Percentiles rank a stretch among this genome's conserved stretches.
Evolutionary conservation across 2,888 invertebrate species (phyloP).

Genomic region (Pseudeuparius sepicola): DNA sequence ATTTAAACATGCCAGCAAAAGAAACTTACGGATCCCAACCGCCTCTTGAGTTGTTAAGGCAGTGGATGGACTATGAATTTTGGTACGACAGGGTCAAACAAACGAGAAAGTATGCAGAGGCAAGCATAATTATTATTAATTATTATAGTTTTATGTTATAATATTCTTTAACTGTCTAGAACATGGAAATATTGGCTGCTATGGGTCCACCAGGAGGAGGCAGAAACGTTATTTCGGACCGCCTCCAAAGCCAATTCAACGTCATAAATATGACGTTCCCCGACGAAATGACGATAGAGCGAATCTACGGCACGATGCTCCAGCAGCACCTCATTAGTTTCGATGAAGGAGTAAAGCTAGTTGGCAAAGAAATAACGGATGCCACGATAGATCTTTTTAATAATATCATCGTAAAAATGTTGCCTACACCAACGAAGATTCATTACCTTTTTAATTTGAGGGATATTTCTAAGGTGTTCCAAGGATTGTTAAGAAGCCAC

Average conservation of each 20-base stretch:
- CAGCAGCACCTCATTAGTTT: constrained; percentile 68
- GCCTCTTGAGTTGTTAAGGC: constrained; percentile 71
- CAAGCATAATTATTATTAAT: constrained; percentile 30
- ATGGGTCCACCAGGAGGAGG: constrained; percentile 88
- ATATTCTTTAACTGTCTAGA: constrained; percentile 42
- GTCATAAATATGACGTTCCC: constrained; percentile 75
- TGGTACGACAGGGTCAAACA: constrained; percentile 82
- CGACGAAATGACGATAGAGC: constrained; percentile 61
- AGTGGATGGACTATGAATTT: constrained; percentile 83
- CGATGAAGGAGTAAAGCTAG: constrained; percentile 66
- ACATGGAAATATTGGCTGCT: constrained; percentile 66
- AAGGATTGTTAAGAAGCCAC: constrained; percentile 70
- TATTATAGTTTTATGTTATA: no score
- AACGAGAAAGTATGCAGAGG: constrained; percentile 64
- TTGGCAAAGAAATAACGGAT: constrained; percentile 55
- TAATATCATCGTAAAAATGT: constrained; percentile 58
- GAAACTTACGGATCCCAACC: constrained; percentile 85
- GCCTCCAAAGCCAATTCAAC: constrained; percentile 70
- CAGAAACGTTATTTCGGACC: constrained; percentile 65
- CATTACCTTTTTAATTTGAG: constrained; percentile 84
- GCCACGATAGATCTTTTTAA: constrained; percentile 73
- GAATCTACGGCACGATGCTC: constrained; percentile 80
- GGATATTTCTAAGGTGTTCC: constrained; percentile 78
- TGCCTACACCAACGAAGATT: constrained; percentile 82
- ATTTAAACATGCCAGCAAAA: constrained; percentile 87